Evolutionary conservation across 2,113 vertebrate species (phyloP).

Genomic region (Aplodontia rufa): DNA sequence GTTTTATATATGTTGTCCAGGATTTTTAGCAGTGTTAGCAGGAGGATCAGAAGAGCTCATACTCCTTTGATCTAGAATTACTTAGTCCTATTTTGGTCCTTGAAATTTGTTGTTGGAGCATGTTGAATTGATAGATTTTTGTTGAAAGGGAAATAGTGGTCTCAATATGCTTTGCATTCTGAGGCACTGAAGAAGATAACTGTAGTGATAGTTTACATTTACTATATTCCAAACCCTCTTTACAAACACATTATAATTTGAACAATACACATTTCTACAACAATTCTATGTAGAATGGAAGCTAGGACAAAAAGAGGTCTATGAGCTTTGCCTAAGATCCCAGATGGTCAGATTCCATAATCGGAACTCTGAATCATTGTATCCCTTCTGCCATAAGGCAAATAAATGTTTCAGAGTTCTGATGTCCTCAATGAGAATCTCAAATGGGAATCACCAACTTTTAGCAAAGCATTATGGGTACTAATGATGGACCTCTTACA

Average conservation of each 20-base stretch:
- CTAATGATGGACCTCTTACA: not conserved
- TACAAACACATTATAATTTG: not conserved
- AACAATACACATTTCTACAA: not conserved
- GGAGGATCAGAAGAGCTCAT: not conserved
- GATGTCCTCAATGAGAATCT: not conserved
- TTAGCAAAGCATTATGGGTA: not conserved
- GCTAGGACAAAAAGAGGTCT: not conserved
- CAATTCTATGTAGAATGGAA: not conserved
- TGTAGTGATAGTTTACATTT: not conserved
- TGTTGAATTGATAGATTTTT: not conserved
- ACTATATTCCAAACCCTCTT: not conserved
- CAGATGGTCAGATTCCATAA: slow-evolving; percentile 13
- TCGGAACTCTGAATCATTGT: not conserved
- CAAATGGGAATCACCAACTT: not conserved
- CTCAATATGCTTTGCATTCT: not conserved
- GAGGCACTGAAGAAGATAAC: not conserved
- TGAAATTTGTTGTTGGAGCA: not conserved
- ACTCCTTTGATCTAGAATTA: not conserved
- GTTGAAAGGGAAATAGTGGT: not conserved
- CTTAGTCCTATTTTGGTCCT: not conserved
- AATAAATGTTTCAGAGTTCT: not conserved
- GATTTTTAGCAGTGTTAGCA: not conserved
- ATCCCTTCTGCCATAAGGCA: not conserved
- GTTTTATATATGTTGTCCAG: not conserved
- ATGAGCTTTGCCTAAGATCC: not conserved